These are phyloP conservation scores for Tholera decimalis DNA, from an alignment of 2,888 invertebrate genomes.

Conservation along the genomic window DNA sequence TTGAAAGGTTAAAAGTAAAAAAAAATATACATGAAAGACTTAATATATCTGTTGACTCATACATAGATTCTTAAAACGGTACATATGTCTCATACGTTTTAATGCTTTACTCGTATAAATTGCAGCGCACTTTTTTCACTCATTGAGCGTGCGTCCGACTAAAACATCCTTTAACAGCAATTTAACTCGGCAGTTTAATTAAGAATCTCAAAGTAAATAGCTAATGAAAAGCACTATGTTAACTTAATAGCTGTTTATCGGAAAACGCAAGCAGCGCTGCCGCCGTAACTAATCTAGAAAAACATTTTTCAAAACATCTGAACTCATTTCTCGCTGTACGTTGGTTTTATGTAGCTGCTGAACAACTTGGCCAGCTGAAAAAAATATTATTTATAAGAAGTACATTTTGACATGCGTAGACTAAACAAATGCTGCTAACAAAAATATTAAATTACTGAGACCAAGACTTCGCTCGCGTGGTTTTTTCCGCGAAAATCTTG, in stretches of 20 bases:
- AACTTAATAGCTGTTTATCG: conserved; percentile 32
- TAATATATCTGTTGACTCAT: not conserved
- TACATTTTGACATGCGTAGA: no score
- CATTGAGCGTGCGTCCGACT: not conserved
- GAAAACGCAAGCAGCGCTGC: conserved; percentile 21
- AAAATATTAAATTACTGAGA: no score
- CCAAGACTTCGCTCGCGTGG: no score
- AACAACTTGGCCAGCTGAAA: conserved; percentile 50
- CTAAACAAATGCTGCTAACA: no score
- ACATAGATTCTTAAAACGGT: not conserved
- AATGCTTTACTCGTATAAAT: not conserved
- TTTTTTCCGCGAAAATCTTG: no score
- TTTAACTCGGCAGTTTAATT: conserved; percentile 5
- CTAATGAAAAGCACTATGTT: conserved; percentile 17
- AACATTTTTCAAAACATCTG: conserved; percentile 58
- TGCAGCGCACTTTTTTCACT: not conserved
- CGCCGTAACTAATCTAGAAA: conserved; percentile 48
- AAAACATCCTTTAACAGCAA: conserved; percentile 6
- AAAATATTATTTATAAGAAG: conserved; percentile 65
- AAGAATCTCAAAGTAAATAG: conserved; percentile 26
- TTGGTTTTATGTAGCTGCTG: conserved; percentile 66
- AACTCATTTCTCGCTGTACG: conserved; percentile 55
- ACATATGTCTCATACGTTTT: not conserved
- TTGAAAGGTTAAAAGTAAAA: not conserved
- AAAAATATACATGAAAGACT: no score